Evolutionary conservation across 2,888 invertebrate species (phyloP).

Genomic region (Sphaeridia pumilis): DNA sequence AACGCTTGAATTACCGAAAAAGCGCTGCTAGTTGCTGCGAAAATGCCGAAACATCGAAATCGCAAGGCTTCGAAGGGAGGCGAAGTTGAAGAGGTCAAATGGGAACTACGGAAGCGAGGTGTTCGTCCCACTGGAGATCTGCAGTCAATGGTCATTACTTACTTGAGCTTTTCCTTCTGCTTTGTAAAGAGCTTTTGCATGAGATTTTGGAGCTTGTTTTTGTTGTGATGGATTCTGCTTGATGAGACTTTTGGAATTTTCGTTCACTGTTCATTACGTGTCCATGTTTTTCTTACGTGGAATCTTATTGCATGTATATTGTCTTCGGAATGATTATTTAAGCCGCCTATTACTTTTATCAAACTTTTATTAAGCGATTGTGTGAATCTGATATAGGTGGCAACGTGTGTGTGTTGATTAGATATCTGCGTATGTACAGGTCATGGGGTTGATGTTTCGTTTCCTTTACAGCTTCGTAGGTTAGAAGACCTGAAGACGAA

Average conservation of each 20-base stretch:
- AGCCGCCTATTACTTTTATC: too few relatives aligned
- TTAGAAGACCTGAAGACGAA: constrained; percentile 30
- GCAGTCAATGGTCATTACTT: constrained; percentile 34
- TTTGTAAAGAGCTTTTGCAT: too few relatives aligned
- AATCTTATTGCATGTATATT: too few relatives aligned
- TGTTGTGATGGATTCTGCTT: too few relatives aligned
- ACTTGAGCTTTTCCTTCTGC: too few relatives aligned
- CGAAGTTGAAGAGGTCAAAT: constrained; percentile 33
- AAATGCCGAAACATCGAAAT: constrained; percentile 15
- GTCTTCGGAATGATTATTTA: too few relatives aligned
- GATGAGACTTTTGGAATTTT: too few relatives aligned
- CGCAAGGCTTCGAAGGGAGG: constrained; percentile 25
- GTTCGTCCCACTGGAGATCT: constrained; percentile 33
- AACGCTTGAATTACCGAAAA: neutral
- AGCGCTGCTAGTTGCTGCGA: neutral
- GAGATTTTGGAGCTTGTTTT: too few relatives aligned
- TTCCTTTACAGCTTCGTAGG: constrained; percentile 26
- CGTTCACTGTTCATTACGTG: too few relatives aligned
- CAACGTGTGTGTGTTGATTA: neutral
- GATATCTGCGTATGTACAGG: neutral
- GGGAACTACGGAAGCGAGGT: constrained; percentile 34
- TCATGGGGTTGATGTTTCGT: neutral
- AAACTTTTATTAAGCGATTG: neutral
- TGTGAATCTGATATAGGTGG: neutral
- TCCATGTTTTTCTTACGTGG: too few relatives aligned